Evolutionary conservation across 92 coral and sea anemone species (phyloP).

Genomic region (Palythoa grandiflora): DNA sequence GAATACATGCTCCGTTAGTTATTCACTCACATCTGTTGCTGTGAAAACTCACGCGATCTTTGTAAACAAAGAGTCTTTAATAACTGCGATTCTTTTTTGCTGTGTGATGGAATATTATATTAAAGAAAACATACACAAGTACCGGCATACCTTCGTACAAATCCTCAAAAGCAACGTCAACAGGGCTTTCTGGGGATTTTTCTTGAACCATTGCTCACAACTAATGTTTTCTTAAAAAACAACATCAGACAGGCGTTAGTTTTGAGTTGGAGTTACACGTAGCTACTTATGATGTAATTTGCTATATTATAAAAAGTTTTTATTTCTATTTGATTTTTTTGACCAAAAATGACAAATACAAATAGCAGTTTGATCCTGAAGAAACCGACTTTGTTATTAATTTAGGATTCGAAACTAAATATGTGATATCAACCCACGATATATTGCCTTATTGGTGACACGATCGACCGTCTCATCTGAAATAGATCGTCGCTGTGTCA

Average conservation of each 20-base stretch:
- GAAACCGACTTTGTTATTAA: no score
- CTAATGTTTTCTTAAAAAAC: neutral
- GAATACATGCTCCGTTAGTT: neutral
- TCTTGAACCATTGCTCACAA: slow-evolving; percentile 38
- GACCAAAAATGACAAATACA: neutral
- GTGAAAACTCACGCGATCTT: slow-evolving; percentile 30
- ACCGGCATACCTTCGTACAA: slow-evolving; percentile 24
- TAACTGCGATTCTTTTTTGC: neutral
- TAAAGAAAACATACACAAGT: neutral
- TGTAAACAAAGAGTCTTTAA: neutral
- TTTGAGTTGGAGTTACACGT: neutral
- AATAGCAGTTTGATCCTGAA: no score
- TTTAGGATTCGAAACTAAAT: no score
- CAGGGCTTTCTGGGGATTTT: slow-evolving; percentile 38
- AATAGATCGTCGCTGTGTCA: no score
- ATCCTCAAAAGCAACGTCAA: slow-evolving; percentile 40
- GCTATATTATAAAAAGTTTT: no score
- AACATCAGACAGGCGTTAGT: neutral
- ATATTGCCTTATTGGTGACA: no score
- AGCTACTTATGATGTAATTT: neutral
- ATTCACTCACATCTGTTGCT: neutral
- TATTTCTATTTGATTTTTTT: neutral
- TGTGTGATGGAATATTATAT: neutral
- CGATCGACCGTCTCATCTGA: no score
- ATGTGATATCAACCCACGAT: no score